Percentiles rank a stretch among this genome's conserved stretches.
These are phyloP conservation scores for Romanogobio albipinnatus DNA, from an alignment of 2,113 vertebrate species.

Conservation along the genomic window DNA sequence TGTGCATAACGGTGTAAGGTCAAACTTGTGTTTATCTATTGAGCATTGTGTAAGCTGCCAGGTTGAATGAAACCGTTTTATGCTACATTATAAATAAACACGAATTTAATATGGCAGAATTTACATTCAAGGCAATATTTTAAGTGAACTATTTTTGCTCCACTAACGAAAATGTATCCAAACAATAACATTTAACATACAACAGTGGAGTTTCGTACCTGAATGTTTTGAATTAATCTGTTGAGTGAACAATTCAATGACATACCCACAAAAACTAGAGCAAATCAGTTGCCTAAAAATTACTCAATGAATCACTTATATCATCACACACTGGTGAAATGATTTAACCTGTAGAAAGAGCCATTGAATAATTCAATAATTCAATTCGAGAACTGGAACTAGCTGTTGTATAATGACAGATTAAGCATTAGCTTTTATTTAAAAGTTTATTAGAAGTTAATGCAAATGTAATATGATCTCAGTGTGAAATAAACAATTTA, in stretches of 20 bases:
- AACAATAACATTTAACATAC: neutral
- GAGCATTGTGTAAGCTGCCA: neutral
- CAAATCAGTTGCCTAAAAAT: neutral
- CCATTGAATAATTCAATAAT: neutral
- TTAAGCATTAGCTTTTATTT: neutral
- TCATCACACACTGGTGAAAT: neutral
- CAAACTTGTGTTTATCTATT: neutral
- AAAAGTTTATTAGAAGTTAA: no score
- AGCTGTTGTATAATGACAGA: neutral
- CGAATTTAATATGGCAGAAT: neutral
- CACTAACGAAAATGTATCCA: neutral
- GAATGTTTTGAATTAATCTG: neutral
- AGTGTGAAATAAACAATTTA: neutral
- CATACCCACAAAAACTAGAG: neutral
- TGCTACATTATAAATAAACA: neutral
- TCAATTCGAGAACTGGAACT: neutral
- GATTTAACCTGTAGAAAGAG: neutral
- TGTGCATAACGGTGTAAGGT: neutral
- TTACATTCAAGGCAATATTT: neutral
- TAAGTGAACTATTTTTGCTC: neutral
- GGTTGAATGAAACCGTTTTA: neutral
- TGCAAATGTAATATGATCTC: neutral
- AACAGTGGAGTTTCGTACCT: neutral
- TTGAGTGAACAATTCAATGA: conserved; percentile 10
- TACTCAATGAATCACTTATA: neutral